phyloP scores from a whole-genome alignment of 2,113 vertebrate species.

The Bos indicus region DNA sequence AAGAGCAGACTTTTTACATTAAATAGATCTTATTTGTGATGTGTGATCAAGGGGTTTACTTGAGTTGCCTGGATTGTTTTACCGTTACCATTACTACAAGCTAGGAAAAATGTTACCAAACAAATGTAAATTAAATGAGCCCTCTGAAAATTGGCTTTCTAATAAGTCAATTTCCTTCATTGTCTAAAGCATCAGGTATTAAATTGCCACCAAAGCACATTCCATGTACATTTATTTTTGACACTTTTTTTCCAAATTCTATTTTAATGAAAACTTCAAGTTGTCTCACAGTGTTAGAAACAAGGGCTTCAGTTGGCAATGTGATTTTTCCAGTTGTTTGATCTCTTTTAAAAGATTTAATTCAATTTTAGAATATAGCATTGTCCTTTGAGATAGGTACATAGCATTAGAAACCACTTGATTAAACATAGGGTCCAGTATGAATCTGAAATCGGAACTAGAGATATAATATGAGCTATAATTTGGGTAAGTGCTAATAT shows the following conservation, averaged over 20 bases:
- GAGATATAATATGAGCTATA: background rate
- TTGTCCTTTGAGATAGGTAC: background rate
- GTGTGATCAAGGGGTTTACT: background rate
- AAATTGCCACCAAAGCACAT: background rate
- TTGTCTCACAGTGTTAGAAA: background rate
- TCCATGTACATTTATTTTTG: background rate
- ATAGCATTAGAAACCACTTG: background rate
- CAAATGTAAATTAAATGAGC: background rate
- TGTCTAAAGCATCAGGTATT: background rate
- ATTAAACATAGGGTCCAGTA: background rate
- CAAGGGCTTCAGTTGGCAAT: background rate
- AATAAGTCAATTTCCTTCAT: background rate
- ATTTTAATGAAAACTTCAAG: background rate
- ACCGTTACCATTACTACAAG: background rate
- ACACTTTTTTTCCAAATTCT: background rate
- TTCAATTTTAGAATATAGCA: background rate
- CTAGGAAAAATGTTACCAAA: background rate
- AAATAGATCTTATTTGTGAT: background rate
- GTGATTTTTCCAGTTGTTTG: background rate
- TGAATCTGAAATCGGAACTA: background rate
- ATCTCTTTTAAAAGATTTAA: background rate
- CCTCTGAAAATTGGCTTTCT: background rate
- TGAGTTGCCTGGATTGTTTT: background rate
- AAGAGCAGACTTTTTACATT: background rate
- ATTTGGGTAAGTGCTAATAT: background rate